Evolutionary conservation across 1,140 invertebrate genomes (phyloP).

Genomic region (Panagrolaimus sp.): DNA sequence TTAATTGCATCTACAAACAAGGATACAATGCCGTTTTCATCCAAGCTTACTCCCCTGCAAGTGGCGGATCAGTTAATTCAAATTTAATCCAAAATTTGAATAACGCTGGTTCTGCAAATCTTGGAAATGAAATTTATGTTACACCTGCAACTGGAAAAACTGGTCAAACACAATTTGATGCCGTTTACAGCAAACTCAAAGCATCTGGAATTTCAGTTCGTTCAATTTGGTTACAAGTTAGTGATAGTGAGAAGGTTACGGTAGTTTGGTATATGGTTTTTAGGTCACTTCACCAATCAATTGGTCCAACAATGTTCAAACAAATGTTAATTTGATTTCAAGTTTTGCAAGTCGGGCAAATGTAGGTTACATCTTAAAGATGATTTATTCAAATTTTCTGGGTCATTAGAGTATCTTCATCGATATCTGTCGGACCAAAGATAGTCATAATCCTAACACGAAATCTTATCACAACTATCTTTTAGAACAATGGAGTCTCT

Average conservation of each 20-base stretch:
- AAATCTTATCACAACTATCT: neutral
- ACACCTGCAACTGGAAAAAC: neutral
- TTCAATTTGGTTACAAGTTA: slow-evolving; percentile 16
- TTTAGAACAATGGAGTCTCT: slow-evolving; percentile 28
- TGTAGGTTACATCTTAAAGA: too few relatives aligned
- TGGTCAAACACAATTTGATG: slow-evolving; percentile 19
- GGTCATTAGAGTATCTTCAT: too few relatives aligned
- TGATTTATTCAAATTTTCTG: too few relatives aligned
- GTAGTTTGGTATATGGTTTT: too few relatives aligned
- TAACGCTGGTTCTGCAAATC: slow-evolving; percentile 1
- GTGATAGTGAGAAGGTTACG: too few relatives aligned
- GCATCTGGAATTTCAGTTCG: slow-evolving; percentile 19
- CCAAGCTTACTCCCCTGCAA: neutral
- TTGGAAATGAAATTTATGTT: slow-evolving; percentile 21
- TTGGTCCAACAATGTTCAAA: slow-evolving; percentile 13
- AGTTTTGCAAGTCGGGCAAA: slow-evolving; percentile 10
- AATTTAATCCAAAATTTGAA: neutral
- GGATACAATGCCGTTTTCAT: neutral
- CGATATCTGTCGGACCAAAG: too few relatives aligned
- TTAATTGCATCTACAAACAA: slow-evolving; percentile 13
- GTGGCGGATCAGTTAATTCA: neutral
- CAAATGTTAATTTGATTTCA: slow-evolving; percentile 21
- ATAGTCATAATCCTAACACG: too few relatives aligned
- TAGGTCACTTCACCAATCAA: slow-evolving; percentile 15
- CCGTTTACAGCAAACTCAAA: neutral